These are phyloP conservation scores for Thalassoma bifasciatum DNA, from an alignment of 2,113 vertebrate genomes.

Conservation along the genomic window DNA sequence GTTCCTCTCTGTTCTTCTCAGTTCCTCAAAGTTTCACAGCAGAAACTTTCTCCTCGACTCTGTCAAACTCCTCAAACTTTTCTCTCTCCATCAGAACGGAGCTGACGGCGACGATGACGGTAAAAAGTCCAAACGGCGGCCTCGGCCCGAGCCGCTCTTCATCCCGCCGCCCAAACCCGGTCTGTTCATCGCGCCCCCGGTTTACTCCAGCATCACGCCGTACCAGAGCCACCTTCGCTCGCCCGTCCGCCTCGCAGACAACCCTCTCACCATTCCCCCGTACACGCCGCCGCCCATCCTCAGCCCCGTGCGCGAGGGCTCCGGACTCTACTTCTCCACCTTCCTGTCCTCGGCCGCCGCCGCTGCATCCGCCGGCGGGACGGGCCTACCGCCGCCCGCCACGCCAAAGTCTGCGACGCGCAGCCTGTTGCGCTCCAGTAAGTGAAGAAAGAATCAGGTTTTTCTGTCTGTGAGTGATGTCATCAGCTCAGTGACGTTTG, in stretches of 20 bases:
- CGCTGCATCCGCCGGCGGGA: conserved; percentile 73
- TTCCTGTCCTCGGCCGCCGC: conserved; percentile 86
- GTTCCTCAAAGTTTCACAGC: no score
- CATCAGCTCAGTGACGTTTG: no score
- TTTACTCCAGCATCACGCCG: conserved; percentile 94
- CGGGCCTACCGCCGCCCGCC: conserved; percentile 87
- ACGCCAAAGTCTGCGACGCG: conserved; percentile 95
- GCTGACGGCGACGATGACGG: conserved; percentile 85
- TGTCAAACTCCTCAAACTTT: background rate
- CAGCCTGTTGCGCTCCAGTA: conserved; percentile 94
- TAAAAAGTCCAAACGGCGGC: conserved; percentile 94
- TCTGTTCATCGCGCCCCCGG: conserved; percentile 91
- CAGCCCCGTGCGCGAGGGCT: conserved; percentile 96
- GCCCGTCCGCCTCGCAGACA: conserved; percentile 91
- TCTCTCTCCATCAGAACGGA: conserved; percentile 73
- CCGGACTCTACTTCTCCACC: conserved; percentile 97
- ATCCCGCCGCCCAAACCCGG: conserved; percentile 95
- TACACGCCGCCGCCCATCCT: conserved; percentile 98
- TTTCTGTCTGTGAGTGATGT: no score
- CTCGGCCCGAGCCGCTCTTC: conserved; percentile 95
- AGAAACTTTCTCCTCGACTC: no score
- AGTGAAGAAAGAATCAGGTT: conserved; percentile 78
- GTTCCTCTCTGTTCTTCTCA: no score
- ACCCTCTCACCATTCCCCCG: conserved; percentile 92
- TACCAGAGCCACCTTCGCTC: conserved; percentile 98